Conservation (phyloP, 2,888 invertebrate genomes). For the Drosophila barbarae region DNA sequence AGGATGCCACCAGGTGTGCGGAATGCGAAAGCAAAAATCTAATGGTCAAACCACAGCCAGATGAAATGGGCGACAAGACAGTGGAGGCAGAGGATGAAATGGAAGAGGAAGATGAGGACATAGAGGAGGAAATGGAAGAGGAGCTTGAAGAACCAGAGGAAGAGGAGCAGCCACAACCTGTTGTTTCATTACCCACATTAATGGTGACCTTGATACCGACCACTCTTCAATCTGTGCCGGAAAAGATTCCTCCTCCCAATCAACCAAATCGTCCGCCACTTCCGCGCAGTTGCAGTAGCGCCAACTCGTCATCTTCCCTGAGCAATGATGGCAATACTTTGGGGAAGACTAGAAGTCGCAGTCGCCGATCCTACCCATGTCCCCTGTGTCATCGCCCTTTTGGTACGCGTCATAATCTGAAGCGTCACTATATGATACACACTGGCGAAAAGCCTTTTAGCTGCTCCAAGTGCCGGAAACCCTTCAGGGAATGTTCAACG, state of each 20-base stretch:
- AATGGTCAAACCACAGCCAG: slow-evolving; percentile 50
- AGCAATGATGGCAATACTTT: slow-evolving; percentile 50
- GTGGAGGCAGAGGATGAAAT: slow-evolving; percentile 18
- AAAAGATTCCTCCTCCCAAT: slow-evolving; percentile 10
- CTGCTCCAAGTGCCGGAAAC: slow-evolving; percentile 77
- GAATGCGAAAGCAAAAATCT: slow-evolving; percentile 74
- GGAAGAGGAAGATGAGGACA: slow-evolving; percentile 35
- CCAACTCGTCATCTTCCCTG: slow-evolving; percentile 63
- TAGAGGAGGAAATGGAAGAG: slow-evolving; percentile 12
- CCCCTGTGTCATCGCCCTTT: slow-evolving; percentile 78
- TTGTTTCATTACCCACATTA: slow-evolving; percentile 31
- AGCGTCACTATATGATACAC: slow-evolving; percentile 79
- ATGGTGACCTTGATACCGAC: slow-evolving; percentile 49
- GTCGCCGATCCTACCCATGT: slow-evolving; percentile 75
- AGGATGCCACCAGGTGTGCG: slow-evolving; percentile 77
- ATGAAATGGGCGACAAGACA: slow-evolving; percentile 14
- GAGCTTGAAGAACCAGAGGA: slow-evolving; percentile 4
- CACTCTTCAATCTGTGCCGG: slow-evolving; percentile 12
- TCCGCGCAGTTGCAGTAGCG: slow-evolving; percentile 57
- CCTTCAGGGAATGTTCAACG: slow-evolving; percentile 78
- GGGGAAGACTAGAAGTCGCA: slow-evolving; percentile 31
- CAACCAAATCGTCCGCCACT: slow-evolving; percentile 35
- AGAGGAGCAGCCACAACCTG: slow-evolving; percentile 1
- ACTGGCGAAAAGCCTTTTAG: slow-evolving; percentile 79
- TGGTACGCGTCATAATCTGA: slow-evolving; percentile 78